Conservation (phyloP, 2,113 vertebrate genomes). For the Myocastor coypus region DNA sequence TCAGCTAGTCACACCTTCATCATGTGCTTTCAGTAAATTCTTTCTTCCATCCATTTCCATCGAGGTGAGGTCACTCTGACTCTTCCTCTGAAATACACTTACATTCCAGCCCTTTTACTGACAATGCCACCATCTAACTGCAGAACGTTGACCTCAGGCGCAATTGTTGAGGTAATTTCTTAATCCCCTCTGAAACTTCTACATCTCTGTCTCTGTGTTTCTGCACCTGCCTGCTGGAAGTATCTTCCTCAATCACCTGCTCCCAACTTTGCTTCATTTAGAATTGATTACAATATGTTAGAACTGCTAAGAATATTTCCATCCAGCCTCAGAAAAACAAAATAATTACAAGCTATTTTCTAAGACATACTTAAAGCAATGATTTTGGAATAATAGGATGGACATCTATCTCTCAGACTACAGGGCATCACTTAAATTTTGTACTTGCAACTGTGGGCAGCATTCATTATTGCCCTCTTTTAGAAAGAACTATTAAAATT, state of each 20-base stretch:
- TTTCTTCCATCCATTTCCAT: not conserved
- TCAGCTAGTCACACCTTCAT: not conserved
- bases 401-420: slow-evolving; percentile 39
- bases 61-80: not conserved
- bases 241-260: not conserved
- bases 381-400: not conserved
- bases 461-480: slow-evolving; percentile 37
- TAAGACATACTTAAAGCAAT: not conserved
- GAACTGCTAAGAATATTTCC: slow-evolving; percentile 10
- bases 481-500: not conserved
- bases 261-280: not conserved
- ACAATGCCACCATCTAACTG: not conserved
- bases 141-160: not conserved
- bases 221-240: not conserved
- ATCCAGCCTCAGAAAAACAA: not conserved
- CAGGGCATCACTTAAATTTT: not conserved
- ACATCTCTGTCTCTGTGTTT: not conserved
- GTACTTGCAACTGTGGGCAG: slow-evolving; percentile 3
- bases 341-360: not conserved
- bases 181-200: not conserved
- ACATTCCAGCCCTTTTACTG: not conserved
- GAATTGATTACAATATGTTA: not conserved
- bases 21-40: not conserved
- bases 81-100: not conserved
- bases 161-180: not conserved